phyloP scores from a whole-genome alignment of 2,113 vertebrate species.

The Mobula hypostoma region DNA sequence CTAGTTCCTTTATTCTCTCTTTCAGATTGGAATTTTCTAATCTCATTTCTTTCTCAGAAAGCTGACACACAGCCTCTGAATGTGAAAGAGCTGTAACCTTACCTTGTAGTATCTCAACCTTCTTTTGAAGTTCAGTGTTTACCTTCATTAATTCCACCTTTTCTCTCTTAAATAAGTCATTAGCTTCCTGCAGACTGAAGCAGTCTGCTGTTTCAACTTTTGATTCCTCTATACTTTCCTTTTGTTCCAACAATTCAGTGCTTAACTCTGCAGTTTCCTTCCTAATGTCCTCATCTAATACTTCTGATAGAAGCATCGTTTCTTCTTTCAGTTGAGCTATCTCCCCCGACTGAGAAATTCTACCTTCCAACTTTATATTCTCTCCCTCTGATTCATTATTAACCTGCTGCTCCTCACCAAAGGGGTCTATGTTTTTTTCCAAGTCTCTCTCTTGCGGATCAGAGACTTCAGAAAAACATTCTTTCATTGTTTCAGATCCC shows the following conservation, averaged over 20 bases:
- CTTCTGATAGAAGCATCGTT: constrained; percentile 50
- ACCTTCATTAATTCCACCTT: constrained; percentile 53
- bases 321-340: constrained; percentile 47
- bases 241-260: constrained; percentile 39
- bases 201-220: not conserved
- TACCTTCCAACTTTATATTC: constrained; percentile 45
- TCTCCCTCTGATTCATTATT: constrained; percentile 40
- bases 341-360: constrained; percentile 44
- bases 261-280: constrained; percentile 57
- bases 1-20: constrained; percentile 9
- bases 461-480: constrained; percentile 56
- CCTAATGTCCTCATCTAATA: constrained; percentile 51
- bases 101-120: constrained; percentile 44
- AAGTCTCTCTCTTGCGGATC: constrained; percentile 55
- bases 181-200: constrained; percentile 17
- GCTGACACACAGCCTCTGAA: constrained; percentile 55
- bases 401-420: constrained; percentile 41
- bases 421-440: constrained; percentile 43
- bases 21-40: constrained; percentile 40
- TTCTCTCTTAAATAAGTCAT: constrained; percentile 44
- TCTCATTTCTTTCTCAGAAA: constrained; percentile 55
- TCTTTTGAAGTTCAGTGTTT: constrained; percentile 57
- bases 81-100: constrained; percentile 48
- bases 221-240: constrained; percentile 14
- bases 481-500: constrained; percentile 49